phyloP scores from a whole-genome alignment of 2,888 invertebrate species.

The Rhorus exstirpatorius region DNA sequence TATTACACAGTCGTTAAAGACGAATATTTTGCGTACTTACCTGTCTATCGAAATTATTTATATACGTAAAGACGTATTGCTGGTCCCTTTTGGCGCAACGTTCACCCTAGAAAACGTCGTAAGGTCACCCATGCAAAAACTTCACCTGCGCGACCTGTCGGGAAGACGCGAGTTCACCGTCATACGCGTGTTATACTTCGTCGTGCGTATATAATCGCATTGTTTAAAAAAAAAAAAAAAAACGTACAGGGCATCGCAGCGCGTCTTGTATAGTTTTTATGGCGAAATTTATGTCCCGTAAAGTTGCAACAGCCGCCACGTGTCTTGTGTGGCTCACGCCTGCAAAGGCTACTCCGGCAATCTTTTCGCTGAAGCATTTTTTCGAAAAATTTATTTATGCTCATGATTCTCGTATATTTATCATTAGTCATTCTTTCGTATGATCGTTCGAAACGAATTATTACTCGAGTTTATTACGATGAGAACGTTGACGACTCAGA shows the following conservation, averaged over 20 bases:
- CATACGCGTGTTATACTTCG: constrained; percentile 15
- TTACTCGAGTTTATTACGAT: no score
- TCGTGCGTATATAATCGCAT: not conserved
- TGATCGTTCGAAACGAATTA: no score
- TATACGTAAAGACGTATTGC: constrained; percentile 13
- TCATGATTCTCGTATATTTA: no score
- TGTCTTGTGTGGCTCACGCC: not conserved
- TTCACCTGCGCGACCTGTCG: constrained; percentile 67
- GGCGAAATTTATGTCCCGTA: constrained; percentile 78
- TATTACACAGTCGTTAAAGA: constrained; percentile 33
- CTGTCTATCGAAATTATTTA: constrained; percentile 26
- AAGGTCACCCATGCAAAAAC: constrained; percentile 51
- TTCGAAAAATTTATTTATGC: no score
- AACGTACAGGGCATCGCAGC: constrained; percentile 45
- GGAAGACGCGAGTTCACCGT: constrained; percentile 48
- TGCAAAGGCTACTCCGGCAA: not conserved
- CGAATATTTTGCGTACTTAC: constrained; percentile 17
- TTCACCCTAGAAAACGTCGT: constrained; percentile 9
- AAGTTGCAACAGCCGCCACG: constrained; percentile 56
- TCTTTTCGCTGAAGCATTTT: no score
- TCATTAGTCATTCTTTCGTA: no score
- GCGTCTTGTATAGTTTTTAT: constrained; percentile 65
- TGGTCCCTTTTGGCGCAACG: not conserved
- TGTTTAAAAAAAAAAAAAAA: constrained; percentile 41
- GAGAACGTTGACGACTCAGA: no score